These are phyloP conservation scores for Hylaeus volcanicus DNA, from an alignment of 1,140 invertebrate genomes.

Conservation along the genomic window DNA sequence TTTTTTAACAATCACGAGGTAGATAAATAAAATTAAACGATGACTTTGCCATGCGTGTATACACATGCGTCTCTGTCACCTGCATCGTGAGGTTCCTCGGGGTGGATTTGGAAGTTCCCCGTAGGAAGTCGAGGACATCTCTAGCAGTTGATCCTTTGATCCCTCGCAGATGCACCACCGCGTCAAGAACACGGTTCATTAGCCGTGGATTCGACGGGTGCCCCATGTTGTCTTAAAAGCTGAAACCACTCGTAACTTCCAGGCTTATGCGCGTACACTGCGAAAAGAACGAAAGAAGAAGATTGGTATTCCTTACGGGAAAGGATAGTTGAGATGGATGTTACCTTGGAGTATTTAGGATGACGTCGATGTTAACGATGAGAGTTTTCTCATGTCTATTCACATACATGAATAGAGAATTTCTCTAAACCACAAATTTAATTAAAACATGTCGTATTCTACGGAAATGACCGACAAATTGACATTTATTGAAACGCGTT, in stretches of 20 bases:
- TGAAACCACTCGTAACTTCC: not conserved
- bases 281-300: too few relatives aligned
- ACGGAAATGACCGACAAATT: slow-evolving; percentile 2
- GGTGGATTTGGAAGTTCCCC: slow-evolving; percentile 37
- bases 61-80: slow-evolving; percentile 37
- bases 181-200: slow-evolving; percentile 67
- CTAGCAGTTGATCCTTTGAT: slow-evolving; percentile 61
- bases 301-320: too few relatives aligned
- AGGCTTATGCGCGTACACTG: not conserved
- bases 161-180: slow-evolving; percentile 60
- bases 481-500: slow-evolving; percentile 12
- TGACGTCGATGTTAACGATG: not conserved
- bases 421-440: slow-evolving; percentile 34
- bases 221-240: slow-evolving; percentile 57
- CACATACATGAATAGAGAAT: not conserved
- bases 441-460: slow-evolving; percentile 23
- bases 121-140: slow-evolving; percentile 64
- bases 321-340: not conserved
- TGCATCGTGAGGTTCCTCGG: slow-evolving; percentile 68
- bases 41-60: too few relatives aligned
- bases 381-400: not conserved
- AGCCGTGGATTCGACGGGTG: slow-evolving; percentile 65
- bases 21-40: too few relatives aligned
- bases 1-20: too few relatives aligned
- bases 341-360: not conserved